Evolutionary conservation across 2,113 vertebrate species (phyloP), one percentile per base, ranked within the genome.

Genomic region (Corydoras maculifer): DNA sequence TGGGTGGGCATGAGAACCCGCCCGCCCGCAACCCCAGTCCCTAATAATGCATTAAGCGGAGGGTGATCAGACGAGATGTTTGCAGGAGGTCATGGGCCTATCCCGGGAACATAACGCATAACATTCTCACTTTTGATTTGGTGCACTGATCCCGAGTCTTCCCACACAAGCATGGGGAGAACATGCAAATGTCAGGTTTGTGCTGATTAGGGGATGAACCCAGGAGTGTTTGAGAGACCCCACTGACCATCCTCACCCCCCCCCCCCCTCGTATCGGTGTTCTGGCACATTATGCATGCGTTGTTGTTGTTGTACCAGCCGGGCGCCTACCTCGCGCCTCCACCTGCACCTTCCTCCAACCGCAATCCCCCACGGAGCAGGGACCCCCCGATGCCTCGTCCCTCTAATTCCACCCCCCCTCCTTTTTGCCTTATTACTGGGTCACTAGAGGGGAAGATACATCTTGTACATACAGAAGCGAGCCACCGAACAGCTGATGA

Each of bases 401-500:
- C 76, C 73, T 76, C 78, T 77, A 77, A 74, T 61, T 80, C 69
- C 71, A 79, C 76, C 68, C 78, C 76, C 77, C 73, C 43, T 86
- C n/a, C 11, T 58, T 53, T 57, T n/a, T 53, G 13, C 13, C 13
- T 54, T 15, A 6, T 48, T 68, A 48, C 15, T 13, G 14, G 13
- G 18, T 65, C 35, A 7, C 57, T 62, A 14, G 30, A 50, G 35
- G 74, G 74, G 51, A 78, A 79, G 86, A 87, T 81, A 86, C 82
- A 84, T 83, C 84, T 81, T 73, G 81, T 84, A 83, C 85, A 85
- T 85, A 82, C 85, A 85, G 82, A 78, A 81, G 32, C n/a, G 69
- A 82, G 78, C 84, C 80, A 80, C 85, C 84, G 83, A 86, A 86
- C 85, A 84, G 80, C 85, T 81, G 86, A 88, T 86, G 81, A 90